Conservation (phyloP, 92 coral and sea anemone genomes). For the Bergia sp. region DNA sequence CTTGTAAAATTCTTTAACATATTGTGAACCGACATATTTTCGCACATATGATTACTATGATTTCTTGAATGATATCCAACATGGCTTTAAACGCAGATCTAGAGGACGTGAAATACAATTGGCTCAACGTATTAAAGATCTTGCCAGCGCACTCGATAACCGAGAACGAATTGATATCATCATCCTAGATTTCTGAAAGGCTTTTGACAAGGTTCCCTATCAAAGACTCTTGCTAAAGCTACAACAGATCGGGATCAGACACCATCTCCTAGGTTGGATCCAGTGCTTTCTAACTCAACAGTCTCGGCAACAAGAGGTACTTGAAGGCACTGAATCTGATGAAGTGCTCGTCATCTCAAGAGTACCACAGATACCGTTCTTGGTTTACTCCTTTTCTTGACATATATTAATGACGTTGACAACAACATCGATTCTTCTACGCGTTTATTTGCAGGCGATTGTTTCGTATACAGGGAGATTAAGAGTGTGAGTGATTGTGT, state of each 20-base stretch:
- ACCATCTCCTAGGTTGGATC: conserved; percentile 5
- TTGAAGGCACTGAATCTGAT: background rate
- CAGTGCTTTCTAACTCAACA: background rate
- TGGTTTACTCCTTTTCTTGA: background rate
- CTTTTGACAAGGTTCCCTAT: background rate
- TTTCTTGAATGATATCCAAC: background rate
- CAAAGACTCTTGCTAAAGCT: conserved; percentile 10
- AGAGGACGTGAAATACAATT: background rate
- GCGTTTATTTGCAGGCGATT: background rate
- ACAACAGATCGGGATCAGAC: conserved; percentile 6
- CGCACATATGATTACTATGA: background rate
- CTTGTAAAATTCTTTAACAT: background rate
- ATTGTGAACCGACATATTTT: background rate
- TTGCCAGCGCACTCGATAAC: background rate
- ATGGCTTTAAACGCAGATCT: background rate
- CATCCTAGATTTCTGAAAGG: background rate
- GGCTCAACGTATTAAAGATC: background rate
- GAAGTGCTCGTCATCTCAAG: conserved; percentile 8
- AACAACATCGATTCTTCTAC: background rate
- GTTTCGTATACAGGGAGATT: too few relatives aligned
- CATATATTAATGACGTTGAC: background rate
- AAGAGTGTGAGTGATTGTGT: too few relatives aligned
- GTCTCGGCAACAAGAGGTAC: conserved; percentile 9
- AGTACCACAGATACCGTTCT: conserved; percentile 6
- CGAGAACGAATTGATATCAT: background rate